These are phyloP conservation scores for Semicossyphus pulcher DNA, from an alignment of 2,113 vertebrate species.

Conservation along the genomic window DNA sequence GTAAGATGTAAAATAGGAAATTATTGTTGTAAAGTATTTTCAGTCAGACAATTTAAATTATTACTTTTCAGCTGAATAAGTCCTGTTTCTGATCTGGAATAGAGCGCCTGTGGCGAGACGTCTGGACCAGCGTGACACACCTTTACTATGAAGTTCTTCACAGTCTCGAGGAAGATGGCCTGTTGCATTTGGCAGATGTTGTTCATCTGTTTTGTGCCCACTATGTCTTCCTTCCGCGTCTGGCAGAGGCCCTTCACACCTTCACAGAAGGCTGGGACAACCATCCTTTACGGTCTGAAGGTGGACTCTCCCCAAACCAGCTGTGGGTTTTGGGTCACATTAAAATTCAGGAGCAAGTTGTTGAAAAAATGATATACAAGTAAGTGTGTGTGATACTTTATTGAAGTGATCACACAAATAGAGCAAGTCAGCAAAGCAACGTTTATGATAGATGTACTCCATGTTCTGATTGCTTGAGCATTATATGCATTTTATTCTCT, in stretches of 20 bases:
- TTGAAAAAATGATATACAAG: background rate
- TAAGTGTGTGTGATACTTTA: background rate
- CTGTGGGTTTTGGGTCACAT: conserved; percentile 26
- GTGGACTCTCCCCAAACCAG: conserved; percentile 17
- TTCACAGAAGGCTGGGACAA: conserved; percentile 30
- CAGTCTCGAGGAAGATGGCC: conserved; percentile 34
- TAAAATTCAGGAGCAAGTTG: background rate
- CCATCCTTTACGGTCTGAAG: conserved; percentile 21
- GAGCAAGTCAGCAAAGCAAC: background rate
- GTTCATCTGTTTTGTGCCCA: conserved; percentile 30
- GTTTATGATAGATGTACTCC: background rate
- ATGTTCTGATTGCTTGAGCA: background rate
- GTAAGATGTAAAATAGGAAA: background rate
- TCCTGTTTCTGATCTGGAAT: conserved; percentile 14
- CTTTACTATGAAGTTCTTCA: conserved; percentile 39
- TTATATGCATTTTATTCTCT: background rate
- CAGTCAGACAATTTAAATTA: background rate
- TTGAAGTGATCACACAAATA: background rate
- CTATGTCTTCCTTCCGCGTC: conserved; percentile 13
- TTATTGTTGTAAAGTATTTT: background rate
- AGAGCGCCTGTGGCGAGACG: conserved; percentile 28
- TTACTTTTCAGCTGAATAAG: background rate
- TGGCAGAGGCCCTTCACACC: conserved; percentile 16
- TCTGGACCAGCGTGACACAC: conserved; percentile 30
- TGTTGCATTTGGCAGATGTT: conserved; percentile 9